Base-by-base conservation (phyloP, 2,888 invertebrate species). In the Hypena proboscidalis region DNA sequence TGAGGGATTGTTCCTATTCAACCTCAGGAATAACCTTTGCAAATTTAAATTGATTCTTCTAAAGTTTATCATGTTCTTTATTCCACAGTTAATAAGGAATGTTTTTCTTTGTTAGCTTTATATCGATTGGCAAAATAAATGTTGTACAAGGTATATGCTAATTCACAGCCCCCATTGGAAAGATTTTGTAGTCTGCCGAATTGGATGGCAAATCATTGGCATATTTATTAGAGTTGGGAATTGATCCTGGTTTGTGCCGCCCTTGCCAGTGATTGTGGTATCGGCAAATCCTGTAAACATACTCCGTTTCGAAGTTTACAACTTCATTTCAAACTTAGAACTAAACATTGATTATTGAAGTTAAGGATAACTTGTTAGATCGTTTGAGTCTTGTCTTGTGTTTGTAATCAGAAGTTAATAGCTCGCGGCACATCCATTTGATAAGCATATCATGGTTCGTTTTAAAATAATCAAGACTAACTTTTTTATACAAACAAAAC, bases 201-300 rank as follows among this genome's bases (percentile, higher is more conserved):
- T 85, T 82, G 86, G 83, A 82, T 80, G 78, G 74, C 74, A 78
- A 84, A 79, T 85, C 83, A 83, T 84, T 82, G 83, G 87, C 84
- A 85, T 87, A 87, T 88, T 85, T 88, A 86, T 85, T 83, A 84
- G 85, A 53, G 70, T 60, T 59, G 83, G 84, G 88, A 84, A 70
- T 79, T 65, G 67, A 72, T 69, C 61, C 58, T 55, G 65, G 66
- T 66, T 67, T 66, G 64, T 55, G 64, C 58, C 66, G 49, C 60
- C 56, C 51, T 50, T 58, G 70, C 70, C 76, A 68, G 71, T 77
- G 67, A 68, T 69, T 73, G 64, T 59, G 63, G 60, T 60, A 60
- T 62, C 55, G 50, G 37, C 57, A 57, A 55, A 53, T 53, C 57
- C 62, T 65, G 69, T 74, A 58, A 70, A 73, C 74, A 64, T 59